Conservation (phyloP, 2,888 invertebrate species). For the Nyleta sp. region DNA sequence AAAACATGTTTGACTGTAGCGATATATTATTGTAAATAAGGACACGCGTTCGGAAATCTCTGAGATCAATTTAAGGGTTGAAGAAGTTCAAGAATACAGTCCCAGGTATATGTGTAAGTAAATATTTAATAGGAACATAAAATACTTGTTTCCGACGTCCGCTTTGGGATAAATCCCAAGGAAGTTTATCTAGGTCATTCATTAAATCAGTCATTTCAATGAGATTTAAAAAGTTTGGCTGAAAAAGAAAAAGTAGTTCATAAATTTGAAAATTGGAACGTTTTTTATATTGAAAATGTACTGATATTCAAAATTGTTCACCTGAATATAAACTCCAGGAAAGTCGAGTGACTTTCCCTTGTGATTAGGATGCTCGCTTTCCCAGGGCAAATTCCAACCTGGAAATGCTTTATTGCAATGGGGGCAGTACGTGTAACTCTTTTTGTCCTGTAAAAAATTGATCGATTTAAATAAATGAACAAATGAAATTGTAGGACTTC, state of each 20-base stretch:
- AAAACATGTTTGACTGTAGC: no score
- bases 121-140: no score
- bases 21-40: no score
- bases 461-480: conserved; percentile 9
- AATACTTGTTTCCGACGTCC: conserved; percentile 96
- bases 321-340: conserved; percentile 87
- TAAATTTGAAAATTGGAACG: no score
- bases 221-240: conserved; percentile 88
- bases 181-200: conserved; percentile 88
- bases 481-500: not conserved
- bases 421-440: conserved; percentile 90
- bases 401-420: conserved; percentile 89
- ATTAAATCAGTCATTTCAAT: conserved; percentile 88
- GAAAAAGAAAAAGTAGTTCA: conserved; percentile 73
- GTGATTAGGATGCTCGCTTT: conserved; percentile 88
- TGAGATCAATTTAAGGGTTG: no score
- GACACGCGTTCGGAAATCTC: no score
- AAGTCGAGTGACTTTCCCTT: conserved; percentile 85
- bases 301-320: conserved; percentile 71
- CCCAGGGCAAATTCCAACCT: conserved; percentile 87
- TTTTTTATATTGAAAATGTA: not conserved
- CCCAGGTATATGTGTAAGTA: no score
- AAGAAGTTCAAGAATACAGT: no score
- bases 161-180: conserved; percentile 97
- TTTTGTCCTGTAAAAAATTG: conserved; percentile 83